Conservation (phyloP, 2,888 invertebrate genomes). For the Drosophila lacicola region DNA sequence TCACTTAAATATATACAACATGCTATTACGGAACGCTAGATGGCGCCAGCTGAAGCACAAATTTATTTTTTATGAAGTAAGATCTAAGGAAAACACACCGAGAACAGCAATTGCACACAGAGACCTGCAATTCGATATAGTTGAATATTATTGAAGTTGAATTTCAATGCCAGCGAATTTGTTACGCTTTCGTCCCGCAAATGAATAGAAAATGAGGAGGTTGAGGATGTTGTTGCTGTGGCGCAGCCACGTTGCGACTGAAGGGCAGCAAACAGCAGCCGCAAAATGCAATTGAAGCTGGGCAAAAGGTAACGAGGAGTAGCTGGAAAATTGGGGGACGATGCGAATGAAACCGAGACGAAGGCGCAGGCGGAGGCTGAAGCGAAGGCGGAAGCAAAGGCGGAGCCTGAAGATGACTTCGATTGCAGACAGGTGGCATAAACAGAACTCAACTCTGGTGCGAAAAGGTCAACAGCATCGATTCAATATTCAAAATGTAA, state of each 20-base stretch:
- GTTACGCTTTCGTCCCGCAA: conserved; percentile 14
- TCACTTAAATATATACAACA: not conserved
- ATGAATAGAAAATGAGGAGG: conserved; percentile 1
- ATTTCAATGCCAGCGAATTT: conserved; percentile 14
- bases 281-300: conserved; percentile 45
- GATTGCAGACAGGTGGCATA: conserved; percentile 32
- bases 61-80: not conserved
- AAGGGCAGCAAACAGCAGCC: conserved; percentile 8
- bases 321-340: not conserved
- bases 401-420: conserved; percentile 11
- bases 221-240: conserved; percentile 6
- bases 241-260: conserved; percentile 2
- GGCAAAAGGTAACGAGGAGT: conserved; percentile 11
- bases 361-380: not conserved
- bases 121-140: not conserved
- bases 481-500: conserved; percentile 81
- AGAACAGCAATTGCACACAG: conserved; percentile 1
- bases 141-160: conserved; percentile 15
- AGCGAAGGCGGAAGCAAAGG: not conserved
- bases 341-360: not conserved
- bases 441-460: conserved; percentile 29
- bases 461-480: conserved; percentile 64
- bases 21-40: not conserved
- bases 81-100: not conserved
- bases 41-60: not conserved